Percentiles rank a stretch among this genome's conserved stretches.
These are phyloP conservation scores for Typhlichthys eigenmanni DNA, from an alignment of 2,797 vertebrate genomes.

Conservation along the genomic window DNA sequence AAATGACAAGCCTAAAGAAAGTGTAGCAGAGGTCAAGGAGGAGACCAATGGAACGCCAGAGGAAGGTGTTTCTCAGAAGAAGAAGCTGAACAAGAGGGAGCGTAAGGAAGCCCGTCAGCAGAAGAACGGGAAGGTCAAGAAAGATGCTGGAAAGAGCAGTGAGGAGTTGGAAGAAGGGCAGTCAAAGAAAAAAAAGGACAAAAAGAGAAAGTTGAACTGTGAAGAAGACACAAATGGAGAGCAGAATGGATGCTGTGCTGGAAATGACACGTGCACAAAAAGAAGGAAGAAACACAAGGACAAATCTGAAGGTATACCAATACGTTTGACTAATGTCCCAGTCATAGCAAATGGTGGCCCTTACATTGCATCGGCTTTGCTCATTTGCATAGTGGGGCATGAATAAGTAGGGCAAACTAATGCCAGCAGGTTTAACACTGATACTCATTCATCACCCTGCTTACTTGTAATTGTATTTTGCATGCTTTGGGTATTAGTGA, in stretches of 20 bases:
- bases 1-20: slow-evolving; percentile 13
- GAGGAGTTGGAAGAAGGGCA: slow-evolving; percentile 40
- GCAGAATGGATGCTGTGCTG: slow-evolving; percentile 6
- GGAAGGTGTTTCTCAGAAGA: slow-evolving; percentile 44
- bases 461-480: slow-evolving; percentile 79
- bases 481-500: slow-evolving; percentile 71
- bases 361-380: too few species aligned
- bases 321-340: neutral
- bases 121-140: slow-evolving; percentile 47
- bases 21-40: slow-evolving; percentile 9
- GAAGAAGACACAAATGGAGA: slow-evolving; percentile 42
- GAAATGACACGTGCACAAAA: slow-evolving; percentile 47
- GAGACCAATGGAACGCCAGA: slow-evolving; percentile 22
- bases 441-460: slow-evolving; percentile 73
- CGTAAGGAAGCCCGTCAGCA: slow-evolving; percentile 56
- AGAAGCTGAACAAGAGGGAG: slow-evolving; percentile 82
- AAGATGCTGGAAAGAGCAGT: slow-evolving; percentile 1
- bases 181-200: slow-evolving; percentile 49
- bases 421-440: slow-evolving; percentile 75
- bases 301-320: slow-evolving; percentile 13
- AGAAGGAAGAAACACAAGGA: slow-evolving; percentile 59
- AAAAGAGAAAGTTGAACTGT: slow-evolving; percentile 50
- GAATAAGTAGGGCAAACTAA: slow-evolving; percentile 48
- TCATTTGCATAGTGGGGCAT: too few species aligned
- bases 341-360: too few species aligned